phyloP scores from a whole-genome alignment of 2,113 vertebrate genomes.

The Tragulus kanchil region DNA sequence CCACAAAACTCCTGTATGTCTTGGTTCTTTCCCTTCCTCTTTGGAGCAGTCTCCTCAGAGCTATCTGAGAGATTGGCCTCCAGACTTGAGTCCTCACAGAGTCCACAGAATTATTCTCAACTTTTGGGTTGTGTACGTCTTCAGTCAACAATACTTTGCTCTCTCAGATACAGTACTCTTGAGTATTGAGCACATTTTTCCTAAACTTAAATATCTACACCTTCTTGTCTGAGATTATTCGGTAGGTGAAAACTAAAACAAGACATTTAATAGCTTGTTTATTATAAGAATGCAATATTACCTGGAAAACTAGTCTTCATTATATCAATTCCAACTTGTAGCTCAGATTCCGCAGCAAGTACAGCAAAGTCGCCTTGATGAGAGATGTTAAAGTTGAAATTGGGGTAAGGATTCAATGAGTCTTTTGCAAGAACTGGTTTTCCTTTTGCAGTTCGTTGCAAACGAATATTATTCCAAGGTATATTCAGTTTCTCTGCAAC shows the following conservation, averaged over 20 bases:
- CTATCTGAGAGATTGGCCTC: background rate
- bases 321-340: slow-evolving; percentile 95
- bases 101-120: too few species aligned
- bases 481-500: slow-evolving; percentile 93
- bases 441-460: slow-evolving; percentile 94
- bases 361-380: slow-evolving; percentile 97
- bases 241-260: background rate
- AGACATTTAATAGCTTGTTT: background rate
- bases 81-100: background rate
- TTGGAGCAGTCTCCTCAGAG: background rate
- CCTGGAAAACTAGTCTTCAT: slow-evolving; percentile 97
- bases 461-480: slow-evolving; percentile 93
- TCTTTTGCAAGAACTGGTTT: slow-evolving; percentile 94
- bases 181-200: background rate
- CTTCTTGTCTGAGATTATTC: background rate
- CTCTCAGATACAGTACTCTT: background rate
- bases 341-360: slow-evolving; percentile 93
- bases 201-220: background rate
- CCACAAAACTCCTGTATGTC: background rate
- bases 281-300: slow-evolving; percentile 77
- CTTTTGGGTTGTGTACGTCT: background rate
- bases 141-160: background rate
- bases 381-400: slow-evolving; percentile 96
- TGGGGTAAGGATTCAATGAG: background rate
- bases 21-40: background rate